Evolutionary conservation across 2,113 vertebrate genomes (phyloP).

Genomic region (Seriola quinqueradiata): DNA sequence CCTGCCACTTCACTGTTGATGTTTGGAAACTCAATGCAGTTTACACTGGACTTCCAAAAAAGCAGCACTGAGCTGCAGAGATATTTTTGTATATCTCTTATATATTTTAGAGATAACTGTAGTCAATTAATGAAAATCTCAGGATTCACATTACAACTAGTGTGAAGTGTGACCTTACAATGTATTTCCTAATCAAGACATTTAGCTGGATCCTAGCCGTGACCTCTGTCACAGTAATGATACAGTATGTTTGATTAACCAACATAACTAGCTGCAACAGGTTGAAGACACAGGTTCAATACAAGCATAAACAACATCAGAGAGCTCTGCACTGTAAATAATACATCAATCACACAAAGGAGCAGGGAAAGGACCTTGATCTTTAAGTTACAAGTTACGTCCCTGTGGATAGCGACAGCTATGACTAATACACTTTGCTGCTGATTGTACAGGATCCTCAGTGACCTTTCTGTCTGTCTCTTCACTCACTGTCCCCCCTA

Average conservation of each 20-base stretch:
- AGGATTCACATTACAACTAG: constrained; percentile 9
- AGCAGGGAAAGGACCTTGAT: constrained; percentile 54
- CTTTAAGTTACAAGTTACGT: constrained; percentile 49
- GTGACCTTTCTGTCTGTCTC: constrained; percentile 33
- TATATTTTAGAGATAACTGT: not conserved
- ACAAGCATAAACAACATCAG: constrained; percentile 35
- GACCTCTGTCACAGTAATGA: constrained; percentile 27
- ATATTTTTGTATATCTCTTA: too few relatives aligned
- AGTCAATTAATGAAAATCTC: not conserved
- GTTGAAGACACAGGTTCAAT: constrained; percentile 14
- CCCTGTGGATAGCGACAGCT: constrained; percentile 6
- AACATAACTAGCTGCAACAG: constrained; percentile 8
- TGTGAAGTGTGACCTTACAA: constrained; percentile 21
- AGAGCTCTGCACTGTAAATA: constrained; percentile 29
- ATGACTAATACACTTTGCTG: constrained; percentile 48
- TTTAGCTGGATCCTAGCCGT: constrained; percentile 9
- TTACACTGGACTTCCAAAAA: too few relatives aligned
- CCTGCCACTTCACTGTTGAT: too few relatives aligned
- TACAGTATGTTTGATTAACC: not conserved
- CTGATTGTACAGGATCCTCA: constrained; percentile 54
- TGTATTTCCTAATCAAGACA: constrained; percentile 11
- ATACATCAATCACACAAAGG: constrained; percentile 47
- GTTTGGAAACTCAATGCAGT: not conserved
- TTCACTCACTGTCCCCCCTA: constrained; percentile 12
- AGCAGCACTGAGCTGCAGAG: too few relatives aligned